Conservation (phyloP, 2,888 invertebrate species). For the Microdon myrmicae region DNA sequence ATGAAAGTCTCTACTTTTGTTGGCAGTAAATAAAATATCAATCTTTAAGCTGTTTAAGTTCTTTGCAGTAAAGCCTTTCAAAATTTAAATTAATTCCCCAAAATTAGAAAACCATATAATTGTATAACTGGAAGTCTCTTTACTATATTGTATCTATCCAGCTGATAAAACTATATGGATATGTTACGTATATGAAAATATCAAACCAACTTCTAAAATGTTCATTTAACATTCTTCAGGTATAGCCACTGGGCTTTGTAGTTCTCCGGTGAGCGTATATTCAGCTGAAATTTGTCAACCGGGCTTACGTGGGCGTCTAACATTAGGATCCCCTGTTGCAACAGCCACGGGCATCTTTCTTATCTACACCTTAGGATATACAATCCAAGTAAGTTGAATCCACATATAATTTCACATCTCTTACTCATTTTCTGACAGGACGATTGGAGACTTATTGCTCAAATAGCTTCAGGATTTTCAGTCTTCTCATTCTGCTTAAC, state of each 20-base stretch:
- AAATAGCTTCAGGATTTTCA: conserved; percentile 53
- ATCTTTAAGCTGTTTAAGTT: no score
- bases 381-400: conserved; percentile 53
- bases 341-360: conserved; percentile 72
- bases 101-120: no score
- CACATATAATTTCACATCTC: conserved; percentile 7
- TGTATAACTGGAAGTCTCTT: no score
- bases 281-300: conserved; percentile 65
- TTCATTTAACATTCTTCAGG: no score
- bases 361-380: conserved; percentile 71
- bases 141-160: no score
- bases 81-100: no score
- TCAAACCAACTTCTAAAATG: no score
- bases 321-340: conserved; percentile 71
- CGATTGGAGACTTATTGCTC: conserved; percentile 54
- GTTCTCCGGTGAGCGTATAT: conserved; percentile 56
- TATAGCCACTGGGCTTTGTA: conserved; percentile 55
- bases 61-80: no score
- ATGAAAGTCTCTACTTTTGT: no score
- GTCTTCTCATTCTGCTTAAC: conserved; percentile 62
- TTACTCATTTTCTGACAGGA: conserved; percentile 47
- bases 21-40: no score
- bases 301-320: conserved; percentile 71
- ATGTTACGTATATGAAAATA: no score
- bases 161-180: no score